Percentiles rank a stretch among this genome's conserved stretches.
phyloP scores from a whole-genome alignment of 2,797 vertebrate genomes.

The Hylomyscus alleni region DNA sequence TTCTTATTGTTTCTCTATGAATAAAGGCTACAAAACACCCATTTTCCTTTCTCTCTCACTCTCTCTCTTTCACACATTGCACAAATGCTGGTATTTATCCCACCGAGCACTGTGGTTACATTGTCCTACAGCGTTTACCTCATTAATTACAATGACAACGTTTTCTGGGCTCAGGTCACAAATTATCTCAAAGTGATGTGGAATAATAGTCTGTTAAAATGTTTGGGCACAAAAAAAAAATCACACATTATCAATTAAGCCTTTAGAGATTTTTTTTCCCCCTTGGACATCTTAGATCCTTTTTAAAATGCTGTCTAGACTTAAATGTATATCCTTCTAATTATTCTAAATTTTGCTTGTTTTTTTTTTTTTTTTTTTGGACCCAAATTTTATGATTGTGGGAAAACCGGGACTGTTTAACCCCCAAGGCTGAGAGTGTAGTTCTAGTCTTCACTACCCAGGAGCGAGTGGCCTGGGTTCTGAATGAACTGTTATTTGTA shows the following conservation, averaged over 20 bases:
- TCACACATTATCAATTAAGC: constrained; percentile 68
- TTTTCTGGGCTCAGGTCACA: constrained; percentile 62
- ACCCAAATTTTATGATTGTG: constrained; percentile 31
- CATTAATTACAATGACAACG: constrained; percentile 62
- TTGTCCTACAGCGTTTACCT: neutral
- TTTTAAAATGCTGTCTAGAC: constrained; percentile 55
- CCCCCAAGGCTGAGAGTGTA: constrained; percentile 19
- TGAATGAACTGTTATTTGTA: constrained; percentile 48
- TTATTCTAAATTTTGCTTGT: constrained; percentile 71
- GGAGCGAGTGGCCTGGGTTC: constrained; percentile 26
- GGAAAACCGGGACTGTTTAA: constrained; percentile 27
- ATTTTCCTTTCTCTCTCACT: neutral
- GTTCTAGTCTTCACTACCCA: constrained; percentile 53
- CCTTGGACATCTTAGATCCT: constrained; percentile 66
- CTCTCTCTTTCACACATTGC: neutral
- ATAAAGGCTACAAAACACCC: constrained; percentile 31
- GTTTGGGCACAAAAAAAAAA: constrained; percentile 72
- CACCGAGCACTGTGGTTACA: constrained; percentile 9
- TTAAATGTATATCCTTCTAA: neutral
- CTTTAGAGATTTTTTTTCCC: constrained; percentile 67
- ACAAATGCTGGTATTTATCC: constrained; percentile 39
- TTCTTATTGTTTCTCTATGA: constrained; percentile 2
- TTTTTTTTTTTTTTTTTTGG: constrained; percentile 43
- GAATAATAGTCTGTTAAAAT: constrained; percentile 71
- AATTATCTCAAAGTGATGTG: constrained; percentile 63